Conservation (phyloP, 2,888 invertebrate genomes). For the Drosophila pseudotalamancana region DNA sequence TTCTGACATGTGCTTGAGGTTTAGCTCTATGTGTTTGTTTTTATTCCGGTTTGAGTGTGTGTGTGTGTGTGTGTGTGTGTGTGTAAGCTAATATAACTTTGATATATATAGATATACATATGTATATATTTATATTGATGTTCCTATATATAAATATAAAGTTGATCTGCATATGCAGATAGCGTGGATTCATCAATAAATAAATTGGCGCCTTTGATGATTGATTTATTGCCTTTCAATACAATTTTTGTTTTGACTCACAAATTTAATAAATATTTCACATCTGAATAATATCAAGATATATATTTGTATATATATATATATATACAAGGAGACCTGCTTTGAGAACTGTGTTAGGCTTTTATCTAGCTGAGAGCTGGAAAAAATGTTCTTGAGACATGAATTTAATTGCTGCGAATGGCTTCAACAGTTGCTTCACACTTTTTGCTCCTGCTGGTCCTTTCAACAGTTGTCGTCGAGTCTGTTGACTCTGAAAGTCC, state of each 20-base stretch:
- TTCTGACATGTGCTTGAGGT: slow-evolving; percentile 81
- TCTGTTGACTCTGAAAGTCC: slow-evolving; percentile 48
- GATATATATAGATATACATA: slow-evolving; percentile 48
- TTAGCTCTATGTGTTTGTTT: slow-evolving; percentile 34
- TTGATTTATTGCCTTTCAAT: slow-evolving; percentile 64
- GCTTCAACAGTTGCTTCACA: slow-evolving; percentile 34
- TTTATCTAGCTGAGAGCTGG: slow-evolving; percentile 22
- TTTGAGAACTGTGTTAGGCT: slow-evolving; percentile 12
- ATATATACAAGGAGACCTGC: too few relatives aligned
- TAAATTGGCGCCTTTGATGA: slow-evolving; percentile 59
- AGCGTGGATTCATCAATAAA: slow-evolving; percentile 51
- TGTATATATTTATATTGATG: slow-evolving; percentile 3
- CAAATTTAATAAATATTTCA: slow-evolving; percentile 2
- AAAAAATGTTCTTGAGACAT: slow-evolving; percentile 48
- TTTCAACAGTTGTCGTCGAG: slow-evolving; percentile 42
- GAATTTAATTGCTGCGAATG: slow-evolving; percentile 63
- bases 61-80: slow-evolving; percentile 11
- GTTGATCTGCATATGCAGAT: slow-evolving; percentile 13
- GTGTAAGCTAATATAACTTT: slow-evolving; percentile 63
- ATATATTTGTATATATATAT: too few relatives aligned
- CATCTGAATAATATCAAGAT: too few relatives aligned
- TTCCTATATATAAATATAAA: background rate
- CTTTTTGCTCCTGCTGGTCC: slow-evolving; percentile 22
- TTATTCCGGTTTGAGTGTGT: slow-evolving; percentile 4
- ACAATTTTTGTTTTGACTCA: slow-evolving; percentile 9